These are phyloP conservation scores for Odobenus rosmarus DNA, from an alignment of 2,113 vertebrate genomes.

Conservation along the genomic window DNA sequence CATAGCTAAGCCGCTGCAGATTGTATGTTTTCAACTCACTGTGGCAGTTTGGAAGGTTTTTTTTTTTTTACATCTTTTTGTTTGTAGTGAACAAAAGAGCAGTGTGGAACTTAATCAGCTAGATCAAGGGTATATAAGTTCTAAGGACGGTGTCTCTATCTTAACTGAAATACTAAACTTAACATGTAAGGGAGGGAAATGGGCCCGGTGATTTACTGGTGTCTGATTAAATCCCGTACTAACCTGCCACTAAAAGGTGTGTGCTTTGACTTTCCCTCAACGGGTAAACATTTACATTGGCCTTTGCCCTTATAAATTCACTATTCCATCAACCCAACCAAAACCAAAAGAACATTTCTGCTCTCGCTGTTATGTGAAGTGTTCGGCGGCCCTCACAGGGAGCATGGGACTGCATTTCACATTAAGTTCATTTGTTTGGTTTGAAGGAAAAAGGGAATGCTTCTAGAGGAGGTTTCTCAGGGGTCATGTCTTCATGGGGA, in stretches of 20 bases:
- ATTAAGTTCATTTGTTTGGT: neutral
- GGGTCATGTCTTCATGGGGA: neutral
- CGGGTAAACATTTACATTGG: neutral
- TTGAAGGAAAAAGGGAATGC: neutral
- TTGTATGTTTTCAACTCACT: neutral
- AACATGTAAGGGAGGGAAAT: neutral
- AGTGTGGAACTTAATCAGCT: neutral
- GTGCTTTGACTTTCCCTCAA: neutral
- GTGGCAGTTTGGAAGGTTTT: neutral
- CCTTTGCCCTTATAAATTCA: neutral
- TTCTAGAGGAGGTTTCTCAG: neutral
- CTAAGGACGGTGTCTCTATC: neutral
- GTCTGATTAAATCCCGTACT: neutral
- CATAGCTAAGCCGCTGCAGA: slow-evolving; percentile 41
- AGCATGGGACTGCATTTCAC: neutral
- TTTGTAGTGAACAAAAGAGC: neutral
- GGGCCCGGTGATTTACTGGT: neutral
- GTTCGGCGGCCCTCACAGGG: neutral
- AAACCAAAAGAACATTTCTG: neutral
- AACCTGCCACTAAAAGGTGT: neutral
- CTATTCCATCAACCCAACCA: neutral
- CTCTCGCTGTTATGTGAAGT: neutral
- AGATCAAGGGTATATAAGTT: neutral
- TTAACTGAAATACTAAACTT: neutral
- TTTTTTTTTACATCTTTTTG: neutral